Evolutionary conservation across 2,113 vertebrate species (phyloP), one percentile per base, ranked within the genome.

Genomic region (Cavia porcellus): DNA sequence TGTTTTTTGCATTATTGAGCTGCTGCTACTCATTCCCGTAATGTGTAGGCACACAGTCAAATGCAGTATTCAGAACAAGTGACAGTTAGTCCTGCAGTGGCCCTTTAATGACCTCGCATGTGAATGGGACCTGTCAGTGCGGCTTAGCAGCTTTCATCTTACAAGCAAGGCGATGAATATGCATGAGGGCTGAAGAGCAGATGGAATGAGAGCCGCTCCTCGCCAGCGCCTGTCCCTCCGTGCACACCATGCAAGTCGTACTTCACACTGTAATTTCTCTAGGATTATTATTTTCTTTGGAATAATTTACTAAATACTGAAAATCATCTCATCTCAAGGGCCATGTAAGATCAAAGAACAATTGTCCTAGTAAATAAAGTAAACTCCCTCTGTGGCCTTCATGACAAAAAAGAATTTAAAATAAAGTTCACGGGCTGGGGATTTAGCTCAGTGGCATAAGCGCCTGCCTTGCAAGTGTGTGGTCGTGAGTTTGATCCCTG

Each of bases 341-440:
- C 35, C 38, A 81, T 35, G 3, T 45, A 89, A 61, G 35, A 59
- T n/a, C 50, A 79, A 62, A 90, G 14, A 82, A 47, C 59, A 83
- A 32, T 52, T 96, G 95, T 89, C 83, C 79, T 96, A 47, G 13
- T 81, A 77, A 88, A 79, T 47, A 81, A 83, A 75, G 80, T 57
- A 89, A 57, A 59, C 47, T 45, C 81, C 35, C 5, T 35, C 28
- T 62, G 45, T 83, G 52, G 42, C 45, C 50, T 91, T 81, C 22
- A 79, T 90, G 5, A 20, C 64, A 75, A 95, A 82, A 52, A 24
- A 35, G 3, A 42, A 15, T 32, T n/a, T 45, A 62, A n/a, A 52
- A 86, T 62, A 72, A 50, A 82, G 74, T 62, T 96, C 19, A 59
- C 38, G 38, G 38, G 38, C 38, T 38, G 38, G 38, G 38, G 38